These are phyloP conservation scores for Bactericera cockerelli DNA, from an alignment of 1,140 invertebrate genomes.

Conservation along the genomic window DNA sequence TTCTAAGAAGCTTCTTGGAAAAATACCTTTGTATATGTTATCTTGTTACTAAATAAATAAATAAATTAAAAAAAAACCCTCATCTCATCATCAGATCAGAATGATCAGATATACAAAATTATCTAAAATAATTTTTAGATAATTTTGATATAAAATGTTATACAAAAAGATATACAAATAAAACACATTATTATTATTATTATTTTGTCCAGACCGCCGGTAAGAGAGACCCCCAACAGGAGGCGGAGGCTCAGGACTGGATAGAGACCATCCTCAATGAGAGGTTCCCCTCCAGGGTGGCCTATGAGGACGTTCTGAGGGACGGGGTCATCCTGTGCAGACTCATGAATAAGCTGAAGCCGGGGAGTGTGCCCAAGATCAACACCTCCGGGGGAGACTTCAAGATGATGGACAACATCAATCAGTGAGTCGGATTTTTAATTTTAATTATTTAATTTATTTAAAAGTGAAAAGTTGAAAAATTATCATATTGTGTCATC, in stretches of 20 bases:
- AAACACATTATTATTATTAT: too few relatives aligned
- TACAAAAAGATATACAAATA: too few relatives aligned
- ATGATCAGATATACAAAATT: too few relatives aligned
- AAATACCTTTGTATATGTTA: too few relatives aligned
- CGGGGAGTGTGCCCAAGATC: constrained; percentile 71
- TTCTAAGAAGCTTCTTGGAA: too few relatives aligned
- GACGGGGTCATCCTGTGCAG: constrained; percentile 69
- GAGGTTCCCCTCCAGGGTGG: constrained; percentile 55
- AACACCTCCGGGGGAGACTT: constrained; percentile 76
- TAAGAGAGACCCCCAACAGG: constrained; percentile 74
- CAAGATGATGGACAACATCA: constrained; percentile 89
- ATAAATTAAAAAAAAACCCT: too few relatives aligned
- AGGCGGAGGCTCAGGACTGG: constrained; percentile 81
- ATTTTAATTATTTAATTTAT: too few relatives aligned
- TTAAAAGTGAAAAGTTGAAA: neutral
- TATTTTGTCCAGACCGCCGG: constrained; percentile 78
- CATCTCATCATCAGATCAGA: too few relatives aligned
- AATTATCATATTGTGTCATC: neutral
- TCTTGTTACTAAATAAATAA: too few relatives aligned
- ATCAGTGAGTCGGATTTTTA: constrained; percentile 44
- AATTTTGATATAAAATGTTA: too few relatives aligned
- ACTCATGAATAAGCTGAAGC: constrained; percentile 71
- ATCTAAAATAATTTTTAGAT: too few relatives aligned
- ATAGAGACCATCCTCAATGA: constrained; percentile 73
- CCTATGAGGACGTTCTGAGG: constrained; percentile 62